Evolutionary conservation across 2,797 vertebrate genomes (phyloP).

Genomic region (Leptodactylus fallax): DNA sequence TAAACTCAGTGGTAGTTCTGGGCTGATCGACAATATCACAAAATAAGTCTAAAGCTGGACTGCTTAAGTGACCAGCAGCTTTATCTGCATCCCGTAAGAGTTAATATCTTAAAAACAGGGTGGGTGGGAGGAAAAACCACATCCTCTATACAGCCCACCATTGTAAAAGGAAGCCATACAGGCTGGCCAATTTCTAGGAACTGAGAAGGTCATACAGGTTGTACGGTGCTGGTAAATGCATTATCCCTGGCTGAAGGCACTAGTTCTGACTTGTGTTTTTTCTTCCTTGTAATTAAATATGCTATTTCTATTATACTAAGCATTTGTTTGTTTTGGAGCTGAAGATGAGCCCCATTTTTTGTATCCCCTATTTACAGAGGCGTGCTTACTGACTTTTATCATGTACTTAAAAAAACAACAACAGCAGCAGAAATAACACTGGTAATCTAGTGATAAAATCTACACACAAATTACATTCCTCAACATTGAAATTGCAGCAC

Average conservation of each 20-base stretch:
- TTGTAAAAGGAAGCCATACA: slow-evolving; percentile 46
- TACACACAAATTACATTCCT: no score
- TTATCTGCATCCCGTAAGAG: background rate
- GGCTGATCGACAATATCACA: background rate
- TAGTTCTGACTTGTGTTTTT: background rate
- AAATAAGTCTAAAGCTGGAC: background rate
- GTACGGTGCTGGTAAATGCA: slow-evolving; percentile 50
- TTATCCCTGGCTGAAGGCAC: slow-evolving; percentile 25
- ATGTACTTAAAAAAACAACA: background rate
- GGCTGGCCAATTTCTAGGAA: slow-evolving; percentile 44
- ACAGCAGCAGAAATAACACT: background rate
- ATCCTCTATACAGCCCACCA: slow-evolving; percentile 45
- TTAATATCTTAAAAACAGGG: slow-evolving; percentile 38
- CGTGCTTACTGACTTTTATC: background rate
- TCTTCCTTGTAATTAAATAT: slow-evolving; percentile 27
- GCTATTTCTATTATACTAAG: background rate
- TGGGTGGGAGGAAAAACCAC: slow-evolving; percentile 47
- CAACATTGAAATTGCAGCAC: no score
- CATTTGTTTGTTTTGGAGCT: slow-evolving; percentile 31
- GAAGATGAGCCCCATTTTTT: background rate
- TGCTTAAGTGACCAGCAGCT: background rate
- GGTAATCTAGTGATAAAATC: background rate
- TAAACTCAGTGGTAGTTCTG: background rate
- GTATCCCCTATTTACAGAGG: background rate
- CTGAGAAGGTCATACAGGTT: slow-evolving; percentile 42